Conservation (phyloP, 2,888 invertebrate genomes). For the Scotopteryx bipunctaria region DNA sequence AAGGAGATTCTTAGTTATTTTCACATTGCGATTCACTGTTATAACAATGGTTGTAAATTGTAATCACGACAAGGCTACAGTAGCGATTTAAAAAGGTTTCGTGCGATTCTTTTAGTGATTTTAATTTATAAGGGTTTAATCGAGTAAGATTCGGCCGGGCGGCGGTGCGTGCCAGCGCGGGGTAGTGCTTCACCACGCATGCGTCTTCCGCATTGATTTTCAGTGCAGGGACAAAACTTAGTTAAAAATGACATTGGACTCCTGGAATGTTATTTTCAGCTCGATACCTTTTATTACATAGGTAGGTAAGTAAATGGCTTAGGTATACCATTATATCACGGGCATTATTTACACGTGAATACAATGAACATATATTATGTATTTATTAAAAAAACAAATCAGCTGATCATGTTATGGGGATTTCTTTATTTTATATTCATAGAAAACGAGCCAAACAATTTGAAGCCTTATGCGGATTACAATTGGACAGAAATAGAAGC, state of each 20-base stretch:
- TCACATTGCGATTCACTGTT: constrained; percentile 7
- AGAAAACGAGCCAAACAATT: not conserved
- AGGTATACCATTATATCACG: no score
- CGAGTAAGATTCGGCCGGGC: not conserved
- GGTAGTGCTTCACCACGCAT: constrained; percentile 53
- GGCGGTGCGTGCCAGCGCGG: constrained; percentile 33
- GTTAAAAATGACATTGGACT: constrained; percentile 17
- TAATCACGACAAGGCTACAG: constrained; percentile 47
- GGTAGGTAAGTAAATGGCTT: not conserved
- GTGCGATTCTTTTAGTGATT: not conserved
- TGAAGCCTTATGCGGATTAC: not conserved
- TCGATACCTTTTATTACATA: constrained; percentile 5
- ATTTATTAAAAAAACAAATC: constrained; percentile 5
- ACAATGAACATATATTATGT: no score
- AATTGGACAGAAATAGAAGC: no score
- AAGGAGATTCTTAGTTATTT: constrained; percentile 13
- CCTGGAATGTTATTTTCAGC: constrained; percentile 22
- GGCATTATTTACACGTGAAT: no score
- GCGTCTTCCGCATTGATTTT: constrained; percentile 73
- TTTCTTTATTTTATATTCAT: not conserved
- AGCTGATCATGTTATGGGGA: constrained; percentile 5
- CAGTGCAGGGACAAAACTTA: constrained; percentile 50
- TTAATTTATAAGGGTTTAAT: constrained; percentile 15
- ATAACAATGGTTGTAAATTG: constrained; percentile 15
- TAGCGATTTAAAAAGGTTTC: constrained; percentile 2